phyloP scores from a whole-genome alignment of 1,140 invertebrate species.

The Lepidurus apus region DNA sequence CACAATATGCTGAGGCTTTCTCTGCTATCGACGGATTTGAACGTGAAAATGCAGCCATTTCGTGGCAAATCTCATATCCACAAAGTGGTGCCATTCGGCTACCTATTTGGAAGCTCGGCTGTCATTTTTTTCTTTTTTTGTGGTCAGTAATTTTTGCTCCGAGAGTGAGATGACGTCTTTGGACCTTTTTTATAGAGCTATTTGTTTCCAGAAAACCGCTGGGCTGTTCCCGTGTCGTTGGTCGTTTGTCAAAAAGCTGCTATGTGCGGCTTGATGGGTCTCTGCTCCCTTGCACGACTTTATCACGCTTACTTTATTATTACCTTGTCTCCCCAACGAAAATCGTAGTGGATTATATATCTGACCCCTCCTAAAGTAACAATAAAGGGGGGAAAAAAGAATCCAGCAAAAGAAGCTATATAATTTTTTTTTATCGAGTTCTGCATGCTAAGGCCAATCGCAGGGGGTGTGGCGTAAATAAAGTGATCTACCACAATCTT shows the following conservation, averaged over 20 bases:
- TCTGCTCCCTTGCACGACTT: constrained; percentile 15
- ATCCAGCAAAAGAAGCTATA: neutral
- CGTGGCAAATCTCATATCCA: too few relatives aligned
- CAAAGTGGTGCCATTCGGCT: neutral
- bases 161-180: constrained; percentile 14
- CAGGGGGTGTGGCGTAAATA: constrained; percentile 12
- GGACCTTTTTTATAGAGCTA: constrained; percentile 14
- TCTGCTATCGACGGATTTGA: too few relatives aligned
- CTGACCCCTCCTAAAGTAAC: constrained; percentile 12
- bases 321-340: neutral
- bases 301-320: constrained; percentile 16
- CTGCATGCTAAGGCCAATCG: constrained; percentile 1
- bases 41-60: too few relatives aligned
- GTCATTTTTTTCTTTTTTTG: neutral
- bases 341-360: constrained; percentile 14
- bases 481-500: constrained; percentile 19
- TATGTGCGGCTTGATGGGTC: neutral
- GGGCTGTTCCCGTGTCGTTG: constrained; percentile 17
- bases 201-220: constrained; percentile 8
- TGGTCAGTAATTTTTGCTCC: constrained; percentile 10
- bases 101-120: neutral
- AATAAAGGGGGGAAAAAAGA: neutral
- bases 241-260: constrained; percentile 13
- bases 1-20: too few relatives aligned
- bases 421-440: neutral